Evolutionary conservation across 35 echinoderm and acorn worm genomes (phyloP).

Genomic region (Lytechinus variegatus): DNA sequence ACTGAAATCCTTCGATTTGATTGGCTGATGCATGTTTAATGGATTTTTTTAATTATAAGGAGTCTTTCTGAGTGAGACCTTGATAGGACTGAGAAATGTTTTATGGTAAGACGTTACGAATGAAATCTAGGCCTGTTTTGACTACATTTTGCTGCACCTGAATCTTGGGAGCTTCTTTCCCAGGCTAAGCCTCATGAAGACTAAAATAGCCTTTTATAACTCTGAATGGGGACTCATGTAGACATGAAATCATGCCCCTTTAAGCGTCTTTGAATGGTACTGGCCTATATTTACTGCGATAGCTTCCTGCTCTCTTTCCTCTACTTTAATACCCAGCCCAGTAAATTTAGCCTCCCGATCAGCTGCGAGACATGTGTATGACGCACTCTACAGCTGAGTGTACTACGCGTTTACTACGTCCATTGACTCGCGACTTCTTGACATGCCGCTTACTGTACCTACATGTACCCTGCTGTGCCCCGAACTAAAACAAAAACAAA

Average conservation of each 20-base stretch:
- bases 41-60: too few relatives aligned
- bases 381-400: conserved; percentile 36
- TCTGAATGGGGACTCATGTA: neutral
- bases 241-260: neutral
- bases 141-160: neutral
- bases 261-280: conserved; percentile 12
- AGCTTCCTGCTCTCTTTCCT: conserved; percentile 38
- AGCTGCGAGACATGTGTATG: neutral
- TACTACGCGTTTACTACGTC: conserved; percentile 4
- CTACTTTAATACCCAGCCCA: neutral
- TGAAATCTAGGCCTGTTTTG: neutral
- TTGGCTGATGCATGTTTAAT: too few relatives aligned
- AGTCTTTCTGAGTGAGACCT: too few relatives aligned
- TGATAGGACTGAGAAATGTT: too few relatives aligned
- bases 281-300: conserved; percentile 46
- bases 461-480: neutral
- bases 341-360: conserved; percentile 8
- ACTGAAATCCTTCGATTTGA: too few relatives aligned
- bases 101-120: too few relatives aligned
- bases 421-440: conserved; percentile 21
- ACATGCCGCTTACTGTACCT: neutral
- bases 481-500: conserved; percentile 37
- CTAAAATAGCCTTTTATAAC: neutral
- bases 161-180: neutral
- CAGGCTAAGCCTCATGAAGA: neutral